Evolutionary conservation across 2,888 invertebrate species (phyloP).

Genomic region (Rhimphoctona megacephalus): DNA sequence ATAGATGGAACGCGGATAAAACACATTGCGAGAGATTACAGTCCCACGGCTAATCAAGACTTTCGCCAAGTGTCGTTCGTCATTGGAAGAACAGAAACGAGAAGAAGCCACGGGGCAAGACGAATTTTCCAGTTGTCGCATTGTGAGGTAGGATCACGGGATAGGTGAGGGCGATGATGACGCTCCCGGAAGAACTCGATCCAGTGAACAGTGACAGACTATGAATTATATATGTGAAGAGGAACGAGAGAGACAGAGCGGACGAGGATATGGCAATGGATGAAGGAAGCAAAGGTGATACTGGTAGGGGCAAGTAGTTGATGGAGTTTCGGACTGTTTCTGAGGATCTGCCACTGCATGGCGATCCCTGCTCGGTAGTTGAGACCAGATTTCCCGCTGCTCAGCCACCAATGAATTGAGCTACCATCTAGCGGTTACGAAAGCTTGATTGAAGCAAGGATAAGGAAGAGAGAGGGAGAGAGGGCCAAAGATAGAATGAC

Average conservation of each 20-base stretch:
- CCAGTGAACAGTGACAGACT: neutral
- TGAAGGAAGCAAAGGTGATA: conserved; percentile 53
- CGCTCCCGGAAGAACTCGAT: conserved; percentile 10
- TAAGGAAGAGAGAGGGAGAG: conserved; percentile 4
- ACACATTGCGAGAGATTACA: neutral
- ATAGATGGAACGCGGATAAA: conserved; percentile 22
- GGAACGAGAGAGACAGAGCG: neutral
- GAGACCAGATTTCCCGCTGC: conserved; percentile 44
- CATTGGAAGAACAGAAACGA: conserved; percentile 58
- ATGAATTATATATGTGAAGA: neutral
- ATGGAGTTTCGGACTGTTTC: conserved; percentile 68
- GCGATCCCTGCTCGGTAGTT: conserved; percentile 17
- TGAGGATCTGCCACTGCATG: conserved; percentile 54
- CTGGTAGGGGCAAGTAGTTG: conserved; percentile 63
- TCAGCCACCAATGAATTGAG: conserved; percentile 40
- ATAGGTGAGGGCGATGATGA: conserved; percentile 40
- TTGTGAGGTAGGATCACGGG: conserved; percentile 15
- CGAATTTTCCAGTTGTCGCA: conserved; percentile 55
- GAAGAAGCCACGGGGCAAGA: conserved; percentile 8
- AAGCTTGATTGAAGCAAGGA: conserved; percentile 6
- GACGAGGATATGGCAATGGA: neutral
- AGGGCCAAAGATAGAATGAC: neutral
- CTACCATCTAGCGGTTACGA: conserved; percentile 7
- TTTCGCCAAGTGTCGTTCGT: conserved; percentile 67
- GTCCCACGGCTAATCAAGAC: conserved; percentile 66